Base-by-base conservation (phyloP, 2,888 invertebrate genomes). In the Lacanobia oleracea region DNA sequence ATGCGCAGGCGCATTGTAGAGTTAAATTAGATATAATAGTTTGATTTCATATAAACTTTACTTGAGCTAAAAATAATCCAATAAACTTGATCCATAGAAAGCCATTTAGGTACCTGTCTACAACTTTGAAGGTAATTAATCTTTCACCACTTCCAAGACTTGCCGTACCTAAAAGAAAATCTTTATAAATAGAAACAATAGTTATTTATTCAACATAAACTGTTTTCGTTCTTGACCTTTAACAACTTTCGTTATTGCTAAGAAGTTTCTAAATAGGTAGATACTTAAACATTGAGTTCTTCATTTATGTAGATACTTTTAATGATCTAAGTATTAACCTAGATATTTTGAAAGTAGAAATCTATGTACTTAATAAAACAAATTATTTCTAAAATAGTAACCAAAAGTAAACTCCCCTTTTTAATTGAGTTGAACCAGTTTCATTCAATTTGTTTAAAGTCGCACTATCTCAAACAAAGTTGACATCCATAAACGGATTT, bases 401-500 rank as follows among this genome's bases (percentile, higher is more conserved):
- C 12, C 43, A 43, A 45, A 45, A 14, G 16, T 4, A 45, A 1
- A 45, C 3, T 45, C 6, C 0, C 10, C 1, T 45, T 16, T 45
- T 48, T 18, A 18, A 14, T 43, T 45, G 1, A 18, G n/a, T 12
- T 45, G 7, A 43, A 45, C 5, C 33, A 43, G 10, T n/a, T 23
- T 57, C 10, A 57, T 66, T 59, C n/a, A 59, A 50, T 60, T 53
- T 45, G 81, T 84, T 77, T 78, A 84, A 86, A 88, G 65, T 51
- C 86, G 84, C 84, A 83, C 40, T 67, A 77, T 71, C 85, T 86
- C 88, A 91, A 90, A 90, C 84, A 81, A 87, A 90, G 88, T 91
- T 90, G 89, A 89, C 88, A 88, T 84, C 86, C 86, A 89, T 89
- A 87, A 89, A 87, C 86, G 82, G 88, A 91, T 88, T 91, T 89